Conservation (phyloP, 2,113 vertebrate genomes). For the Pan paniscus region DNA sequence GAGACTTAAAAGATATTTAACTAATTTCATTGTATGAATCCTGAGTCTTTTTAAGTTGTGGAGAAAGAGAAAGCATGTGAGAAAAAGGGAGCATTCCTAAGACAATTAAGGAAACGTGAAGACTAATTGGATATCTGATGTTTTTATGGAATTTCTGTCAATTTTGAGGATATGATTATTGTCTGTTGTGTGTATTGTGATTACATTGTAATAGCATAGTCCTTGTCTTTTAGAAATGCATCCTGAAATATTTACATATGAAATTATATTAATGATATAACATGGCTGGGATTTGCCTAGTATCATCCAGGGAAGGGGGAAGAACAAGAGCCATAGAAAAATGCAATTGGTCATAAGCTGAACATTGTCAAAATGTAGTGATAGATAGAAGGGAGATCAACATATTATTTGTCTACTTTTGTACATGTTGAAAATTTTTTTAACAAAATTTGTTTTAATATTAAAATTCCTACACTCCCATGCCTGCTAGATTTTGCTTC, state of each 20-base stretch:
- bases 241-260: neutral
- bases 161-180: neutral
- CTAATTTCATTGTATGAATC: neutral
- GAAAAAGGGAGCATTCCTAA: neutral
- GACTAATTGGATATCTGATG: neutral
- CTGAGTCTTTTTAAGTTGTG: neutral
- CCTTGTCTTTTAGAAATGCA: constrained; percentile 1
- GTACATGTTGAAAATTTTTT: neutral
- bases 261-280: neutral
- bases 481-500: constrained; percentile 10
- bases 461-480: neutral
- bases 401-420: neutral
- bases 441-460: neutral
- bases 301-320: neutral
- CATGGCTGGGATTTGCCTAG: neutral
- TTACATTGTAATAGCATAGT: neutral
- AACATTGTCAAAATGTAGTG: neutral
- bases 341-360: neutral
- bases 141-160: neutral
- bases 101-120: neutral
- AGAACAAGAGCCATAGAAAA: neutral
- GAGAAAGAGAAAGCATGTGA: neutral
- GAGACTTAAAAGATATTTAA: neutral
- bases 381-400: neutral
- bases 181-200: neutral